Evolutionary conservation across 2,888 invertebrate genomes (phyloP), one percentile per base, ranked within the genome.

Genomic region (Catocala sponsa): DNA sequence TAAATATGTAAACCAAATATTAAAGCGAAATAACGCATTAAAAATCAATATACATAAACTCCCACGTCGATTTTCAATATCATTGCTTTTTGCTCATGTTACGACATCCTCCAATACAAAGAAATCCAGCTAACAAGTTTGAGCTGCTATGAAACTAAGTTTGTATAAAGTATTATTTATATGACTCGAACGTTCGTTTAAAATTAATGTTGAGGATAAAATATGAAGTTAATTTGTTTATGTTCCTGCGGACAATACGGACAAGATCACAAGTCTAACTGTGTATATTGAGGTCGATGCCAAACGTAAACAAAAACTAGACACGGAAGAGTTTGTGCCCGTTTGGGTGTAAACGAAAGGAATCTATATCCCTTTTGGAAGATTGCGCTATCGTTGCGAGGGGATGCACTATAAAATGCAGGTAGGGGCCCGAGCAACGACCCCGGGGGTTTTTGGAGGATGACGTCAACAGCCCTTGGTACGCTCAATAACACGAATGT

Each of bases 321-420:
- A 70, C 48, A 60, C 55, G 49, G 63, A 72, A 68, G 59, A 72
- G 68, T 75, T 33, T 50, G 12, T 35, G 7, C 35, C 12, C 13
- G 50, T 42, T n/a, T 51, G 35, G 49, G 41, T 42, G 59, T 63
- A 70, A 72, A 68, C 59, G 79, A 80, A 79, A 79, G 78, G 78
- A 81, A 82, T 80, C 79, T 74, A 68, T 82, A 79, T 82, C 84
- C 81, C 81, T 87, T 83, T 78, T 80, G 62, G 76, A 78, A 74
- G 82, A 89, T 84, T 84, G 84, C 83, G 85, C 80, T 89, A 86
- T 83, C 89, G 88, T 91, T 88, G 90, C 83, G 61, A 79, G 82
- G 91, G 91, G 90, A 88, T 91, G 92, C 86, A 85, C 88, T 87
- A 92, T 93, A 94, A 94, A 94, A 91, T 88, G 87, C 94, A 94